Percentiles rank a stretch among this genome's conserved stretches.
Evolutionary conservation across 1,140 invertebrate genomes (phyloP).

Genomic region (Caenorhabditis brenneri): DNA sequence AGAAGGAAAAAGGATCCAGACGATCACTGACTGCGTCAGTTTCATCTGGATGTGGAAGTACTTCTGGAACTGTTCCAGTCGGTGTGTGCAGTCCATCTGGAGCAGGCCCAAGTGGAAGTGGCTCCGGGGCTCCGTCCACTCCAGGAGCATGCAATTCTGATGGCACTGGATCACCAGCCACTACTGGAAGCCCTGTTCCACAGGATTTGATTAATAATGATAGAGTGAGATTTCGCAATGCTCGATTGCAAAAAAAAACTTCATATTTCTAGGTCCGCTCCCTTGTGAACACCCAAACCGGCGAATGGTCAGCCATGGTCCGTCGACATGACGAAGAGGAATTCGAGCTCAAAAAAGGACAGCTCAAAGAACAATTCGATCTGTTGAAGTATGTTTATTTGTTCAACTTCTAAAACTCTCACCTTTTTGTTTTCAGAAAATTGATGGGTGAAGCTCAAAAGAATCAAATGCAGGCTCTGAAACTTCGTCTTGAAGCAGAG

Average conservation of each 20-base stretch:
- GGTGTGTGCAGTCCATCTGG: slow-evolving; percentile 51
- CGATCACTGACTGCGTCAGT: slow-evolving; percentile 17
- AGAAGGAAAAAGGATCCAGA: slow-evolving; percentile 56
- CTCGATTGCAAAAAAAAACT: too few relatives aligned
- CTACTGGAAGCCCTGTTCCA: slow-evolving; percentile 1
- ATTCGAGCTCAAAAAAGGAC: slow-evolving; percentile 64
- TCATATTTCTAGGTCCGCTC: too few relatives aligned
- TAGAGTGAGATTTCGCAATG: too few relatives aligned
- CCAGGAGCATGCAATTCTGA: not conserved
- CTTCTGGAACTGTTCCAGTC: not conserved
- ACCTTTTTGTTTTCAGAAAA: slow-evolving; percentile 78
- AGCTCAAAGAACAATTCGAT: slow-evolving; percentile 82
- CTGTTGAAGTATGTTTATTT: slow-evolving; percentile 82
- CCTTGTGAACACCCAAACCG: slow-evolving; percentile 85
- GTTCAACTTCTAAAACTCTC: not conserved
- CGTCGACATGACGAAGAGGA: slow-evolving; percentile 79
- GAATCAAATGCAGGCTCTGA: slow-evolving; percentile 87
- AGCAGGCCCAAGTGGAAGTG: not conserved
- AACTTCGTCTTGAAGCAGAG: slow-evolving; percentile 86
- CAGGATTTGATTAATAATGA: slow-evolving; percentile 38
- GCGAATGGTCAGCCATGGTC: slow-evolving; percentile 90
- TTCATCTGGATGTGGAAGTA: slow-evolving; percentile 13
- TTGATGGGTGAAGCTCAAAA: slow-evolving; percentile 85
- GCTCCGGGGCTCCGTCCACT: slow-evolving; percentile 2
- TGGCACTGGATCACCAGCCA: slow-evolving; percentile 20